These are phyloP conservation scores for Gymnothorax reevesii DNA, from an alignment of 2,797 vertebrate genomes.

Conservation along the genomic window DNA sequence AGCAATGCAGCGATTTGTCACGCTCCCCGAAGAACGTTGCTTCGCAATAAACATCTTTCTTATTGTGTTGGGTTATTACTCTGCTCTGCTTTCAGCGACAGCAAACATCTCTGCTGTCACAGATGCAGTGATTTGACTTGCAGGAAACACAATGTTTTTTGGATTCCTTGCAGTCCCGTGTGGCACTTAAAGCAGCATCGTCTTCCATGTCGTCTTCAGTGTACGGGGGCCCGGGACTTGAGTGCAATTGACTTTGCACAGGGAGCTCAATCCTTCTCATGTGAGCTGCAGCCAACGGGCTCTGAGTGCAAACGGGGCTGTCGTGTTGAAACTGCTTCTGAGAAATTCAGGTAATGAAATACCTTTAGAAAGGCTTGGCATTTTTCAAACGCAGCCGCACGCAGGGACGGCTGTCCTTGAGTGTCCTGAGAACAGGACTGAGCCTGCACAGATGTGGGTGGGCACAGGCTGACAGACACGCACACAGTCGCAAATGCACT, in stretches of 20 bases:
- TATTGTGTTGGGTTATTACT: constrained; percentile 6
- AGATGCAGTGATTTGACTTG: background rate
- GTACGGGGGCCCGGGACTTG: background rate
- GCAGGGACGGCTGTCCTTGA: background rate
- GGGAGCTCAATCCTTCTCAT: background rate
- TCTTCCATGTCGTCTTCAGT: background rate
- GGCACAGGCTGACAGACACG: background rate
- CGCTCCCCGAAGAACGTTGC: background rate
- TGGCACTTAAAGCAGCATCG: background rate
- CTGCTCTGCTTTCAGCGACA: background rate
- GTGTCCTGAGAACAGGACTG: background rate
- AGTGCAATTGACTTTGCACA: constrained; percentile 7
- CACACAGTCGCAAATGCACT: no score
- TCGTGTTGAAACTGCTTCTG: constrained; percentile 9
- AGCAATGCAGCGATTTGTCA: constrained; percentile 6
- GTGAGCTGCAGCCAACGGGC: background rate
- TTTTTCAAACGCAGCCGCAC: background rate
- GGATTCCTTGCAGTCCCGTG: background rate
- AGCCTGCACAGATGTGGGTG: background rate
- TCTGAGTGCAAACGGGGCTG: constrained; percentile 7
- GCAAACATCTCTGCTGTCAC: background rate
- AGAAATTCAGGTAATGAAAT: constrained; percentile 16
- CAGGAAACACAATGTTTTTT: background rate
- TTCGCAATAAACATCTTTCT: background rate
- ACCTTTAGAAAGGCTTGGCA: background rate